Conservation (phyloP, 2,888 invertebrate species). For the Sthenelais limicola region DNA sequence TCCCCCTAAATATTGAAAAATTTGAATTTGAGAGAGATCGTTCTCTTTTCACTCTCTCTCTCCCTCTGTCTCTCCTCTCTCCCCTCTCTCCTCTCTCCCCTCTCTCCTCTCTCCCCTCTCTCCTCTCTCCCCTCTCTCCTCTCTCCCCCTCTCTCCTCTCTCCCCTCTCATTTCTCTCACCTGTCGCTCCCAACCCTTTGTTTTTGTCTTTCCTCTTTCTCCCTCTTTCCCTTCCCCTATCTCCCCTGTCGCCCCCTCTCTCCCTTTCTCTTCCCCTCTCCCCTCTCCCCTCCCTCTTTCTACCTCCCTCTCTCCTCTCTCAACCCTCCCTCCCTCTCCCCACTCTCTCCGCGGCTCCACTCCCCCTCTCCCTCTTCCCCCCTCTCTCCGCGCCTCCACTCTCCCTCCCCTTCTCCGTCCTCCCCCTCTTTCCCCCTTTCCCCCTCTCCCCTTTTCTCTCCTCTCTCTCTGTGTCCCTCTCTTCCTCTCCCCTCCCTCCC, state of each 20-base stretch:
- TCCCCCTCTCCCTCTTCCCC: neutral
- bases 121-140: neutral
- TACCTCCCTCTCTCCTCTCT: neutral
- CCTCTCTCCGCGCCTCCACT: too few species aligned
- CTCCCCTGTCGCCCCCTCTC: neutral
- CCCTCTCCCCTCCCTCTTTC: neutral
- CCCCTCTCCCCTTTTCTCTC: neutral
- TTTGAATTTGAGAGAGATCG: too few species aligned
- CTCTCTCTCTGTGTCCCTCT: neutral
- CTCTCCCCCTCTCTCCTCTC: neutral
- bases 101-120: neutral
- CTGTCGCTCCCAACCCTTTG: neutral
- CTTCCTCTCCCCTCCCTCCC: neutral
- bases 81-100: neutral
- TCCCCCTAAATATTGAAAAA: too few species aligned
- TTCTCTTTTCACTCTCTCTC: neutral
- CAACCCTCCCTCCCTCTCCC: neutral
- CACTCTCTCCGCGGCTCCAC: neutral
- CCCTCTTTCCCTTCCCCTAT: neutral
- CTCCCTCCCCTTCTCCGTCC: neutral
- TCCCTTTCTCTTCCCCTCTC: neutral
- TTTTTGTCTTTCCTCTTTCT: neutral
- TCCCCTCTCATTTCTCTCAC: neutral
- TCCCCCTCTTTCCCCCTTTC: neutral
- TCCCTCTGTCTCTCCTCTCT: neutral